Conservation (phyloP, 1,140 invertebrate species). For the Trichogramma pretiosum region DNA sequence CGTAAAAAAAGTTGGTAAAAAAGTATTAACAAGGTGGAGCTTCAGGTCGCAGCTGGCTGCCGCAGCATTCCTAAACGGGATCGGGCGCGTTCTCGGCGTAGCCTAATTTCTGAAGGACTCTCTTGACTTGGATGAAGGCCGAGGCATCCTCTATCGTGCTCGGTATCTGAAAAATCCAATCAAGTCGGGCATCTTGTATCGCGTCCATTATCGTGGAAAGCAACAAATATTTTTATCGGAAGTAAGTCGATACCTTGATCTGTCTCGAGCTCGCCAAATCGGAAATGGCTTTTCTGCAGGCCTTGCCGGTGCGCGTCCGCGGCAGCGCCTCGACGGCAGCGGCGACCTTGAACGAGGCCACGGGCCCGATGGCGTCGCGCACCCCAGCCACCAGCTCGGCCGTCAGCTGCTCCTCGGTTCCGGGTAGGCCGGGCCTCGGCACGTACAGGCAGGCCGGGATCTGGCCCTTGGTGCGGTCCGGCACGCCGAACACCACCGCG, state of each 20-base stretch:
- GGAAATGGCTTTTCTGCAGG: conserved; percentile 74
- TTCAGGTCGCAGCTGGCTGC: too few species aligned
- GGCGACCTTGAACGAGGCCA: conserved; percentile 74
- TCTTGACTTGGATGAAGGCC: conserved; percentile 69
- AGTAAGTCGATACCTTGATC: conserved; percentile 51
- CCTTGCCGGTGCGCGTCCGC: conserved; percentile 67
- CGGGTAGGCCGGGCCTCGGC: conserved; percentile 49
- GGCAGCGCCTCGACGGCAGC: conserved; percentile 71
- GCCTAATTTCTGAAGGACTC: conserved; percentile 64
- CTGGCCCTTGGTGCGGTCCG: conserved; percentile 81
- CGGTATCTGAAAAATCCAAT: conserved; percentile 53
- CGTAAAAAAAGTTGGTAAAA: too few species aligned
- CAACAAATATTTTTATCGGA: too few species aligned
- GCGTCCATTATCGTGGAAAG: too few species aligned
- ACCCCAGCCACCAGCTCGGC: conserved; percentile 64
- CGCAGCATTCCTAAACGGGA: conserved; percentile 47
- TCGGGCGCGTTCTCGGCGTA: conserved; percentile 64
- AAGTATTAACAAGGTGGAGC: too few species aligned
- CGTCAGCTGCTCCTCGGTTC: conserved; percentile 52
- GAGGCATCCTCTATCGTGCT: conserved; percentile 81
- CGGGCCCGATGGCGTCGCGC: conserved; percentile 74
- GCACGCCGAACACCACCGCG: conserved; percentile 79
- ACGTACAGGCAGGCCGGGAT: conserved; percentile 82
- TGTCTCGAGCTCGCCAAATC: conserved; percentile 70
- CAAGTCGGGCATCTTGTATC: too few species aligned